phyloP scores from a whole-genome alignment of 2,797 vertebrate species.

The Xenentodon cancila region DNA sequence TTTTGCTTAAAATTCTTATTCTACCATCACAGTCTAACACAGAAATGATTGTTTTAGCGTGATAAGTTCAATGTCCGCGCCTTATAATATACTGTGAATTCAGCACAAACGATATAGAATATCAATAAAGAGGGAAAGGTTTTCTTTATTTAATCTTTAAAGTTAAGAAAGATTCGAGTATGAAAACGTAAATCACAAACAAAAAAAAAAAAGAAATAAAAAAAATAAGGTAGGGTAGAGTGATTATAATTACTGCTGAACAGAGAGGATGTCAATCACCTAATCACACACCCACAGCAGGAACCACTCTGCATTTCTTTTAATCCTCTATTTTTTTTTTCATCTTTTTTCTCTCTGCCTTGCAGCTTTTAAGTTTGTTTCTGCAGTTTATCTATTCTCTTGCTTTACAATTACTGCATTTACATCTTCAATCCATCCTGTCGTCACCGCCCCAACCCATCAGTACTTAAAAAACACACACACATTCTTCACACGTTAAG shows the following conservation, averaged over 20 bases:
- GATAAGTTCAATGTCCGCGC: neutral
- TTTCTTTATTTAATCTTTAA: conserved; percentile 32
- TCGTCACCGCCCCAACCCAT: conserved; percentile 24
- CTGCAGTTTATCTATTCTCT: conserved; percentile 33
- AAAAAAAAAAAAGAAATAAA: conserved; percentile 3
- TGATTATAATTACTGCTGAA: conserved; percentile 58
- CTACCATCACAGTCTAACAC: neutral
- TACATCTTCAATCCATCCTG: conserved; percentile 28
- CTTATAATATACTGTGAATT: conserved; percentile 18
- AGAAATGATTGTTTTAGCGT: neutral
- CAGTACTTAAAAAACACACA: conserved; percentile 35
- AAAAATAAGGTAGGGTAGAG: conserved; percentile 24
- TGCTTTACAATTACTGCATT: conserved; percentile 26
- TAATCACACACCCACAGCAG: conserved; percentile 52
- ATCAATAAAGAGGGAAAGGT: conserved; percentile 18
- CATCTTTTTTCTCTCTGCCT: conserved; percentile 17
- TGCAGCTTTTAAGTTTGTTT: conserved; percentile 26
- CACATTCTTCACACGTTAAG: conserved; percentile 27
- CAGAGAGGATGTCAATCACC: conserved; percentile 46
- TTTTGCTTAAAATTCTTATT: neutral
- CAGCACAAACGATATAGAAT: conserved; percentile 27
- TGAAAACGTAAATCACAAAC: conserved; percentile 11
- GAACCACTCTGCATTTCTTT: conserved; percentile 24
- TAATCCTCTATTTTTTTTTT: conserved; percentile 16
- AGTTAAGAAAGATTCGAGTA: conserved; percentile 13